Evolutionary conservation across 1,140 invertebrate species (phyloP), one percentile per base, ranked within the genome.

Genomic region (Panagrolaimus sp.): DNA sequence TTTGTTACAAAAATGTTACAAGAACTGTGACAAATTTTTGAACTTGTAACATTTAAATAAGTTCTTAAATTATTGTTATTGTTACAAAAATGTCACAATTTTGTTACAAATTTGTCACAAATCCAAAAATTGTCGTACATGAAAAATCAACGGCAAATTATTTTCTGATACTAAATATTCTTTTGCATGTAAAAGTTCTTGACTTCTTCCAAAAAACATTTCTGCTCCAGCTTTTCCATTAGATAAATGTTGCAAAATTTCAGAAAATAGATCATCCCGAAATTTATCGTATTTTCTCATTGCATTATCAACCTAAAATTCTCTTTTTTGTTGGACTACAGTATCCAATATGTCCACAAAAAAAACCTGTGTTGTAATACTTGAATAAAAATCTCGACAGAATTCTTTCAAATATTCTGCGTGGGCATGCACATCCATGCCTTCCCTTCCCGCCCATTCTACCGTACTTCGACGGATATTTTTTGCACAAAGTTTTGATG

Each of bases 391-490:
- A 83, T 95, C 92, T 0, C 89, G 89, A 69, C 94, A 93, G 84
- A 98, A 98, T 80, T 95, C 90, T 82, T 93, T 90, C 15, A 98
- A 86, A 83, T 98, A 98, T 82, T 32, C 28, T 44, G 21, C 67
- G 43, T 71, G 65, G 70, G 44, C 21, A 21, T 52, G 28, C 14
- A 47, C 15, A 64, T 73, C 93, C 10, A 97, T 86, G 63, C 94
- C 94, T 83, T 96, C 93, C 64, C 93, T 88, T 0, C 94, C 94
- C 32, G 94, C 93, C 94, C 94, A 98, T 83, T 96, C 94, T 0
- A 98, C 92, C 0, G 90, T 93, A 79, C 94, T 96, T 78, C 91
- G 92, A 78, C 63, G 82, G 81, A 71, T 88, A 85, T 95, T 94
- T 38, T 89, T 89, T 8, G 89, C 88, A 84, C 93, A 91, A 67